phyloP scores from a whole-genome alignment of 2,888 invertebrate species.

The Flabesymbios commensalis region DNA sequence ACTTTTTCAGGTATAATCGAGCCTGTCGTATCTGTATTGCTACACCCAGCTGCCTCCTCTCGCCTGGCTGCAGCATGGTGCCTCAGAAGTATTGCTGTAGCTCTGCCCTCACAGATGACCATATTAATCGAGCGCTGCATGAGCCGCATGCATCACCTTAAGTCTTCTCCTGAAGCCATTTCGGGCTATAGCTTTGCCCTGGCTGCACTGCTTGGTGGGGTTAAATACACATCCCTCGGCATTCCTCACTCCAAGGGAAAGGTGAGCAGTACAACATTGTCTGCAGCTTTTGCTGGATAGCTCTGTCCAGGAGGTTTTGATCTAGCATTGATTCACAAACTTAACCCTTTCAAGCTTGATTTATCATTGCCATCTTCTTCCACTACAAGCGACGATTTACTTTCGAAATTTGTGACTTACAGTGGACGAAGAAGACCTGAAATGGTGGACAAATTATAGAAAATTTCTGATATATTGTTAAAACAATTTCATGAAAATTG shows the following conservation, averaged over 20 bases:
- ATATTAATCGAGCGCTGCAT: constrained; percentile 79
- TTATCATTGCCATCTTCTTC: background rate
- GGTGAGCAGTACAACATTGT: constrained; percentile 63
- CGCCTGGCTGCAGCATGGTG: constrained; percentile 94
- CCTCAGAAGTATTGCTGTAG: constrained; percentile 86
- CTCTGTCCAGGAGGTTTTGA: background rate
- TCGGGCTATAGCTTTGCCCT: constrained; percentile 87
- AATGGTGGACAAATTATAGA: too few relatives aligned
- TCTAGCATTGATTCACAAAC: background rate
- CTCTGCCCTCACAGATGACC: constrained; percentile 91
- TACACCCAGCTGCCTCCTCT: constrained; percentile 87
- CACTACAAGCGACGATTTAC: too few relatives aligned
- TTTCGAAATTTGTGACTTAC: too few relatives aligned
- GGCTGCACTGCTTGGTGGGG: constrained; percentile 85
- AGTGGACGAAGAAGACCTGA: too few relatives aligned
- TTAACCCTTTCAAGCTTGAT: background rate
- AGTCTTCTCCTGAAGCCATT: constrained; percentile 76
- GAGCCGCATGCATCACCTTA: constrained; percentile 68
- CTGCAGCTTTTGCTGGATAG: background rate
- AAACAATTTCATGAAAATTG: too few relatives aligned
- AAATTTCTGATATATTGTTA: too few relatives aligned
- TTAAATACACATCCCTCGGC: constrained; percentile 72
- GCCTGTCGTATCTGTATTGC: constrained; percentile 80
- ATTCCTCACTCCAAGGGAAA: constrained; percentile 97
- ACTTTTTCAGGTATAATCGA: constrained; percentile 75